A percentile compares a stretch with the other conserved stretches of the same genome.
Evolutionary conservation across 2,797 vertebrate species (phyloP).

Genomic region (Phoeniculus purpureus): DNA sequence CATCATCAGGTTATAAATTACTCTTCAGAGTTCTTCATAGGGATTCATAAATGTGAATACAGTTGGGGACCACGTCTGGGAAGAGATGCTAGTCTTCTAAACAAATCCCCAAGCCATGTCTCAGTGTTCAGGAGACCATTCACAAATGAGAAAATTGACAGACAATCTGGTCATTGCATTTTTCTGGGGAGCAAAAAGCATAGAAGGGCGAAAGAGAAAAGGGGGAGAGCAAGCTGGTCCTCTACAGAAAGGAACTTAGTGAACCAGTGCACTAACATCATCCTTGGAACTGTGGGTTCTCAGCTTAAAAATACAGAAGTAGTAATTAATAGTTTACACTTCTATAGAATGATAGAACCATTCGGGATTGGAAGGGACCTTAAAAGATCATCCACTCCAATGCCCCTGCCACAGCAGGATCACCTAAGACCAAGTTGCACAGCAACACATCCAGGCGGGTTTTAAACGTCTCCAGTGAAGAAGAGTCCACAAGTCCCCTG

Average conservation of each 20-base stretch:
- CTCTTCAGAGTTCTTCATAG: slow-evolving; percentile 18
- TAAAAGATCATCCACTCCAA: no score
- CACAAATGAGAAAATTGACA: neutral
- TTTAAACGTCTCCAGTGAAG: no score
- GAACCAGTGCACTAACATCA: neutral
- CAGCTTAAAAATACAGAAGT: neutral
- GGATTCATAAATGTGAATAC: slow-evolving; percentile 39
- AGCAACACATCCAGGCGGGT: no score
- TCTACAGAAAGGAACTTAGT: neutral
- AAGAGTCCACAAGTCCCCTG: no score
- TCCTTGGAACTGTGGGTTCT: neutral
- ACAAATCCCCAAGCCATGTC: neutral
- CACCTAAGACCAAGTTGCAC: no score
- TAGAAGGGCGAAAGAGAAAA: neutral
- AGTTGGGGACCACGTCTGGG: neutral
- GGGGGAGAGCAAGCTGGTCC: neutral
- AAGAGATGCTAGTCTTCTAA: neutral
- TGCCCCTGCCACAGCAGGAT: no score
- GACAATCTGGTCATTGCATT: neutral
- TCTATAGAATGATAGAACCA: neutral
- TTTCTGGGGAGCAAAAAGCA: neutral
- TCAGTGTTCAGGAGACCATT: neutral
- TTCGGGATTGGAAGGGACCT: no score
- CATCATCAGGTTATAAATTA: slow-evolving; percentile 17
- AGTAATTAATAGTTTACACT: slow-evolving; percentile 25